These are phyloP conservation scores for Hystrix brachyura DNA, from an alignment of 2,113 vertebrate species.

Conservation along the genomic window DNA sequence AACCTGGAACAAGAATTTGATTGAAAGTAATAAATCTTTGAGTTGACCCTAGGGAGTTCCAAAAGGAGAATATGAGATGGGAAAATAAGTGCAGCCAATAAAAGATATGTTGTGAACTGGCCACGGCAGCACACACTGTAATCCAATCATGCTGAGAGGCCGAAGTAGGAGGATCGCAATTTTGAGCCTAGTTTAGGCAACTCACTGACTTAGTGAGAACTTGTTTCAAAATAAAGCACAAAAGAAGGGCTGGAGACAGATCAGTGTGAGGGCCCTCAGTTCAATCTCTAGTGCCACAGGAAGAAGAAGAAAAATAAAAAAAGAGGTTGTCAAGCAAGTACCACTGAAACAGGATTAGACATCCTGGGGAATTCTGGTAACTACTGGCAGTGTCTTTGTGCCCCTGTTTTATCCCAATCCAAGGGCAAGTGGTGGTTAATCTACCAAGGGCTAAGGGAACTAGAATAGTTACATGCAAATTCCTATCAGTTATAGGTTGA, in stretches of 20 bases:
- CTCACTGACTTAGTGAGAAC: not conserved
- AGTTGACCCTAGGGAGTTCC: not conserved
- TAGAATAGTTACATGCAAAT: not conserved
- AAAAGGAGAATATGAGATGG: not conserved
- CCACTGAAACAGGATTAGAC: not conserved
- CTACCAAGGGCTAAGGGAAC: not conserved
- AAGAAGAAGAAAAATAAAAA: not conserved
- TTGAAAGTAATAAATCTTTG: not conserved
- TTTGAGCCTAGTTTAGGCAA: not conserved
- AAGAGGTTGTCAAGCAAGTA: not conserved
- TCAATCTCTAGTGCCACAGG: not conserved
- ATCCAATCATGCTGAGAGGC: not conserved
- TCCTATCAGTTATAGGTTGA: not conserved
- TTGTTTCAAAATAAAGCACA: not conserved
- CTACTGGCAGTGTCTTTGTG: not conserved
- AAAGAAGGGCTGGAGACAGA: not conserved
- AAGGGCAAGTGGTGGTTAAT: not conserved
- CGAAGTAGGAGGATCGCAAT: not conserved
- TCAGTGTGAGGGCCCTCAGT: not conserved
- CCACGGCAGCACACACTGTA: not conserved
- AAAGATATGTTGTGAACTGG: not conserved
- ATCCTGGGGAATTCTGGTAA: not conserved
- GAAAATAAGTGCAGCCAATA: not conserved
- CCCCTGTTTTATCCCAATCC: not conserved
- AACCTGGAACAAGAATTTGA: not conserved